A percentile compares a stretch with the other conserved stretches of the same genome.
phyloP scores from a whole-genome alignment of 2,797 vertebrate genomes.

The Xenentodon cancila region DNA sequence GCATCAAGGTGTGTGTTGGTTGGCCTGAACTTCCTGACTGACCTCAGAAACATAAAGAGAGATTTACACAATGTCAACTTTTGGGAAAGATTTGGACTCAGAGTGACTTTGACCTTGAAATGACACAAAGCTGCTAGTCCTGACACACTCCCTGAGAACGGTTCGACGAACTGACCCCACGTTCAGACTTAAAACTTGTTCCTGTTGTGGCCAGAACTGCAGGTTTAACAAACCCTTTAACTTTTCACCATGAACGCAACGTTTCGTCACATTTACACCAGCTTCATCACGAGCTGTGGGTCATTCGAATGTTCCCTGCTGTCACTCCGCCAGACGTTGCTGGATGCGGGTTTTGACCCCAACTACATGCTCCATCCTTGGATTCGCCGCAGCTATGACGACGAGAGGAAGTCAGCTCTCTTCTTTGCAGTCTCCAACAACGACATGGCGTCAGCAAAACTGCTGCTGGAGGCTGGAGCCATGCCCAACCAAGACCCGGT shows the following conservation, averaged over 20 bases:
- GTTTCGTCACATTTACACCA: too few relatives aligned
- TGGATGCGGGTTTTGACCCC: constrained; percentile 89
- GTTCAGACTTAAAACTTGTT: too few relatives aligned
- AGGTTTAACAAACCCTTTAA: too few relatives aligned
- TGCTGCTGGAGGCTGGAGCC: constrained; percentile 90
- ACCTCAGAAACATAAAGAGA: background rate
- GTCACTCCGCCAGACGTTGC: constrained; percentile 74
- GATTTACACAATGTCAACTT: too few relatives aligned
- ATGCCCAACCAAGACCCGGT: constrained; percentile 94
- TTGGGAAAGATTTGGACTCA: too few relatives aligned
- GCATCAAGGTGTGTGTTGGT: constrained; percentile 80
- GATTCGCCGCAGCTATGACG: constrained; percentile 88
- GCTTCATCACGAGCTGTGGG: background rate
- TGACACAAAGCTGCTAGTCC: too few relatives aligned
- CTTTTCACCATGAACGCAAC: too few relatives aligned
- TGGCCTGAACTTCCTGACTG: background rate
- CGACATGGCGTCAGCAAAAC: constrained; percentile 81
- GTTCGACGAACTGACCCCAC: too few relatives aligned
- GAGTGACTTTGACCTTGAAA: too few relatives aligned
- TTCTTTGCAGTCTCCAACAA: constrained; percentile 93
- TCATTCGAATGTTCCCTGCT: background rate
- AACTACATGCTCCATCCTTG: constrained; percentile 92
- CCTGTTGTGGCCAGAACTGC: too few relatives aligned
- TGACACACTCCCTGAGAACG: too few relatives aligned
- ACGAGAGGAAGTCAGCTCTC: constrained; percentile 89